phyloP scores from a whole-genome alignment of 2,888 invertebrate genomes.

The Patella caerulea region DNA sequence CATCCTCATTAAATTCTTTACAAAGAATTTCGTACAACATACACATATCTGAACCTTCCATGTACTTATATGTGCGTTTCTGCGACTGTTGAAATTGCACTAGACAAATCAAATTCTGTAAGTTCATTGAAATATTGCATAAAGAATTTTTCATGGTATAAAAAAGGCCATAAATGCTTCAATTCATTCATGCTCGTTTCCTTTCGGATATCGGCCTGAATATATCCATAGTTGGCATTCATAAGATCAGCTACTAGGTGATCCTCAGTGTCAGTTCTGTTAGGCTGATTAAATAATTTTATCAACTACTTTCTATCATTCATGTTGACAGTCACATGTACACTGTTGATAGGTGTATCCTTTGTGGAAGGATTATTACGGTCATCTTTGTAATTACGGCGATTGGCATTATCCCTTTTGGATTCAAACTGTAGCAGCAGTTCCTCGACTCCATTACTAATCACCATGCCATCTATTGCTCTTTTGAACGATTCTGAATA shows the following conservation, averaged over 20 bases:
- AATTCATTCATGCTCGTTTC: background rate
- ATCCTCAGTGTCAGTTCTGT: background rate
- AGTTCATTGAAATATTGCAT: background rate
- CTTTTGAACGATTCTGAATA: background rate
- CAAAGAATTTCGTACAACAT: too few relatives aligned
- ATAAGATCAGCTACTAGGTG: background rate
- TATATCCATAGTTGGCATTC: background rate
- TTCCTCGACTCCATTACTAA: background rate
- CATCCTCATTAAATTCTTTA: too few relatives aligned
- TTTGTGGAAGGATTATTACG: background rate
- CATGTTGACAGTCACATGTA: background rate
- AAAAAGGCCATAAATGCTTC: background rate
- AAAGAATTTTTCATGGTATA: background rate
- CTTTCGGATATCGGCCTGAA: background rate
- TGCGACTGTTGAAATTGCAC: background rate
- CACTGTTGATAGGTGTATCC: background rate
- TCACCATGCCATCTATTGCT: background rate
- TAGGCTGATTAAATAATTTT: background rate
- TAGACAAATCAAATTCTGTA: background rate
- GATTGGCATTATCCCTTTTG: background rate
- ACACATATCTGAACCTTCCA: too few relatives aligned
- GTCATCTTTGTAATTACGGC: background rate
- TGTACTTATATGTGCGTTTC: background rate
- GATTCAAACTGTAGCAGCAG: background rate
- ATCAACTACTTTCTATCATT: background rate